These are phyloP conservation scores for Labeo calbasu DNA, from an alignment of 2,797 vertebrate species.

Conservation along the genomic window DNA sequence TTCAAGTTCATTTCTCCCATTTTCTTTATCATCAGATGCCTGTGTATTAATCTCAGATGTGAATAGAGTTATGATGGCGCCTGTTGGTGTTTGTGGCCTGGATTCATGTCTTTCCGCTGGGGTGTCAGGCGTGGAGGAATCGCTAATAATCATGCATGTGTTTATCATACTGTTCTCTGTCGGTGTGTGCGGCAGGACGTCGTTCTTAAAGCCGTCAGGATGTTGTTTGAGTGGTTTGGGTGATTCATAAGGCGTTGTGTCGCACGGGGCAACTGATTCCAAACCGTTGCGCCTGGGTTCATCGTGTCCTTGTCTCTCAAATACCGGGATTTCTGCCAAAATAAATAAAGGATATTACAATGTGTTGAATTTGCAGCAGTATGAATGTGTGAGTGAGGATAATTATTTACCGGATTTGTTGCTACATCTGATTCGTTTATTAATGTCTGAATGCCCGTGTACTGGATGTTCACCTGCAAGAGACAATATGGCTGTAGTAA, in stretches of 20 bases:
- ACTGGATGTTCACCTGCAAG: slow-evolving; percentile 34
- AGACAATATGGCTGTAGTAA: neutral
- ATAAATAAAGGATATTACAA: neutral
- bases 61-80: slow-evolving; percentile 23
- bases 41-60: slow-evolving; percentile 40
- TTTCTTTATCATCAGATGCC: slow-evolving; percentile 23
- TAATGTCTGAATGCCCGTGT: slow-evolving; percentile 16
- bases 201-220: slow-evolving; percentile 43
- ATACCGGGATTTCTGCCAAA: slow-evolving; percentile 41
- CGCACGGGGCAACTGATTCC: slow-evolving; percentile 8
- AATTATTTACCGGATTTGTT: slow-evolving; percentile 31
- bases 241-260: slow-evolving; percentile 24
- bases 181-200: slow-evolving; percentile 1
- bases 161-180: slow-evolving; percentile 46
- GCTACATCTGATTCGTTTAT: slow-evolving; percentile 20
- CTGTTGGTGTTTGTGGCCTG: slow-evolving; percentile 37
- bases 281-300: slow-evolving; percentile 29
- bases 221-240: slow-evolving; percentile 49
- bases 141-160: slow-evolving; percentile 2
- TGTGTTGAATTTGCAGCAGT: neutral
- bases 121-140: slow-evolving; percentile 21
- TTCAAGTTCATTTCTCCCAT: slow-evolving; percentile 25
- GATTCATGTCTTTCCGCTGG: slow-evolving; percentile 14
- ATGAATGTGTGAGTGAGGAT: neutral
- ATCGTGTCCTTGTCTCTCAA: slow-evolving; percentile 20